These are phyloP conservation scores for Labeo catla DNA, from an alignment of 2,113 vertebrate species.

Conservation along the genomic window DNA sequence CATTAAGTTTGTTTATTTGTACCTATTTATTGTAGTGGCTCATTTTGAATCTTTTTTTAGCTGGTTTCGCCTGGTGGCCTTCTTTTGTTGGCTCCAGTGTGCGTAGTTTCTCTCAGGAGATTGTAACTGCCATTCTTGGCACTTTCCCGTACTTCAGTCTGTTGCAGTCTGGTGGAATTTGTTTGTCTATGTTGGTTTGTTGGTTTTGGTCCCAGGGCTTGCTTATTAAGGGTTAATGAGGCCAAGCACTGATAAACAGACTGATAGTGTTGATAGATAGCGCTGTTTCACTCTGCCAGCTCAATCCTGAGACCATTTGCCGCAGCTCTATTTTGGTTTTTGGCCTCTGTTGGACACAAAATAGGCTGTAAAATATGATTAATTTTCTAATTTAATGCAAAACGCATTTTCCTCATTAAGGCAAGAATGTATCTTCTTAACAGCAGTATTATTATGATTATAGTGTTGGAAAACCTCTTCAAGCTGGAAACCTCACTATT, in stretches of 20 bases:
- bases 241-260: constrained; percentile 44
- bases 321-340: constrained; percentile 8
- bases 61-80: constrained; percentile 39
- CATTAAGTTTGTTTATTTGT: constrained; percentile 54
- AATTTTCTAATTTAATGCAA: constrained; percentile 42
- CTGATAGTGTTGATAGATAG: constrained; percentile 37
- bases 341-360: background rate
- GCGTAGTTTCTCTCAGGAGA: constrained; percentile 44
- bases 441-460: constrained; percentile 12
- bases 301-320: constrained; percentile 12
- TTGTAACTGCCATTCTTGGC: constrained; percentile 26
- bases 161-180: constrained; percentile 15
- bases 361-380: constrained; percentile 10
- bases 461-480: constrained; percentile 22
- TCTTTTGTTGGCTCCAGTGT: constrained; percentile 24
- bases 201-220: constrained; percentile 43
- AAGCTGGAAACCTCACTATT: background rate
- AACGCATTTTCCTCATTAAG: constrained; percentile 38
- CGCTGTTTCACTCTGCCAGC: constrained; percentile 25
- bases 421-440: constrained; percentile 38
- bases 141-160: background rate
- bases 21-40: constrained; percentile 48
- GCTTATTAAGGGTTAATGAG: constrained; percentile 52
- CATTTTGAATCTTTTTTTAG: constrained; percentile 37
- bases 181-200: constrained; percentile 15